Base-by-base conservation (phyloP, 2,888 invertebrate genomes). In the Drosophila fulvimacula region DNA sequence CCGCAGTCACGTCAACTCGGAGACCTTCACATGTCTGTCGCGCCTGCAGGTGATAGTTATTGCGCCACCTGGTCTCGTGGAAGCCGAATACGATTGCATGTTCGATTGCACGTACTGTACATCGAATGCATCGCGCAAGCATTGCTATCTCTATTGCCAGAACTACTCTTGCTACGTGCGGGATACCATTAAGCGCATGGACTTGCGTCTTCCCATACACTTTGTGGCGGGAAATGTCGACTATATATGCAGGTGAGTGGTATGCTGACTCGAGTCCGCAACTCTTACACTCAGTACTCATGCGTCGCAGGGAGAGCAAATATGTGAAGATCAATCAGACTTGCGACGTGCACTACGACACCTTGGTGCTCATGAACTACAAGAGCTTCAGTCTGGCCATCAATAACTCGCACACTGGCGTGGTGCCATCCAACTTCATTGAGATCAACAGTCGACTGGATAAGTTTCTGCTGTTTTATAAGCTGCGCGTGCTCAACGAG, bases 391-490 rank as follows among this genome's bases (percentile, higher is more conserved):
- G 69, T 0, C 13, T 85, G 0, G 76, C 76, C 0, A 10, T 19
- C 3, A 11, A 6, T 2, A 2, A 2, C 6, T 0, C 11, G 10
- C 11, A 21, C 0, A 11, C 6, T 10, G 7, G 36, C 2, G 10
- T 9, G 3, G 48, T 13, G 0, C 92, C 92, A 0, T n/a, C 62
- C 0, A 92, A 92, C 49, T 90, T 90, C 56, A 44, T 85, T 1
- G 83, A 92, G 32, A 53, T 91, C 10, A 92, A 92, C 44, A 62
- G 42, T 56, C 88, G 91, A 0, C 56, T 91, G 13, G 90, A 91
- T 55, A 89, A 88, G 39, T 72, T 92, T 0, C 15, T 85, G 15
- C 65, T 91, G 6, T 90, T 81, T 51, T 81, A 92, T 21, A 91
- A 91, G 62, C 24, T 91, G 0, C 55, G 73, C 1, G 55, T 79